Conservation (phyloP, 2,888 invertebrate genomes). For the Tholera decimalis region DNA sequence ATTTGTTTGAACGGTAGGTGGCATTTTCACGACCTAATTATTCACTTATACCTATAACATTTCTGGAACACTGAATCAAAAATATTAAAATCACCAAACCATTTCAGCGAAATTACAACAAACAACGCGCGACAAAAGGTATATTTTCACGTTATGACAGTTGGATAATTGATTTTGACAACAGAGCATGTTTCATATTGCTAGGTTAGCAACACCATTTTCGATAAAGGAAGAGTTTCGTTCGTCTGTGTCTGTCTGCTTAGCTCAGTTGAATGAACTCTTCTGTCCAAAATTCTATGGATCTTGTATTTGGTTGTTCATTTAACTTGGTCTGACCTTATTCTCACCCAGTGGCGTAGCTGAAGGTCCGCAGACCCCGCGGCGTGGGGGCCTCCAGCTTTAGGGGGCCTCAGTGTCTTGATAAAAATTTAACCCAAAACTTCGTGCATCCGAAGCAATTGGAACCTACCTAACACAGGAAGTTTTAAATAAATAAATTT, state of each 20-base stretch:
- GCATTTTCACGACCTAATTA: constrained; percentile 85
- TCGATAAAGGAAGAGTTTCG: neutral
- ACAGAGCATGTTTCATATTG: constrained; percentile 5
- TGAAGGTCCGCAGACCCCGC: too few relatives aligned
- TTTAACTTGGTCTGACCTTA: too few relatives aligned
- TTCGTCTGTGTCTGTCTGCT: neutral
- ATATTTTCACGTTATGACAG: constrained; percentile 56
- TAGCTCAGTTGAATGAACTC: neutral
- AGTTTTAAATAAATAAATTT: too few relatives aligned
- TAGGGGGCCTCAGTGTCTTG: too few relatives aligned
- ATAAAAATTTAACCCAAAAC: too few relatives aligned
- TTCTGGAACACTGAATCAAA: constrained; percentile 27
- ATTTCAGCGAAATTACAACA: constrained; percentile 42
- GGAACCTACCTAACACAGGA: too few relatives aligned
- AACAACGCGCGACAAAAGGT: constrained; percentile 31
- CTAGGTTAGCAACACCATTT: constrained; percentile 22
- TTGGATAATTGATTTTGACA: constrained; percentile 25
- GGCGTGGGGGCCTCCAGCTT: too few relatives aligned
- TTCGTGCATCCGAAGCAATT: too few relatives aligned
- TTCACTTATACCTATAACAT: constrained; percentile 42
- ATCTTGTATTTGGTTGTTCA: too few relatives aligned
- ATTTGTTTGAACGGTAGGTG: constrained; percentile 94
- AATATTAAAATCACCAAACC: constrained; percentile 26
- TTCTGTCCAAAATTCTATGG: neutral
- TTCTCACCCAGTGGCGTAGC: too few relatives aligned